These are phyloP conservation scores for Latrodectus geometricus DNA, from an alignment of 1,140 invertebrate genomes.

Conservation along the genomic window DNA sequence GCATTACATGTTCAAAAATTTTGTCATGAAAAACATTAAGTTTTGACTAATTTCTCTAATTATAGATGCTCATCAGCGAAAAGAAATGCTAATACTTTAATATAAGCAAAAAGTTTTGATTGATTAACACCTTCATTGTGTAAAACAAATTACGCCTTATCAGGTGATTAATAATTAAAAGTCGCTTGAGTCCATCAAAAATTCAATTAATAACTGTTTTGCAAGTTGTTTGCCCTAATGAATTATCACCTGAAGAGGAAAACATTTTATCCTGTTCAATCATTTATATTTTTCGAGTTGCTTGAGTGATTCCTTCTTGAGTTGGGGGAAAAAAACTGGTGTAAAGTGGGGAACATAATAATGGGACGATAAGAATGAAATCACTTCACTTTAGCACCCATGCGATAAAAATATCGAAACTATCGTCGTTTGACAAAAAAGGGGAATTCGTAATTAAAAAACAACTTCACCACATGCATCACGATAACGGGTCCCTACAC, in stretches of 20 bases:
- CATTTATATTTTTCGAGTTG: constrained; percentile 16
- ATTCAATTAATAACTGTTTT: constrained; percentile 42
- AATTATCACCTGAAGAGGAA: background rate
- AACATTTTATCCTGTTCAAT: constrained; percentile 13
- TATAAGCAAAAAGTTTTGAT: no score
- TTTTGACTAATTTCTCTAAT: no score
- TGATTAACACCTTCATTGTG: background rate
- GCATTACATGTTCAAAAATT: no score
- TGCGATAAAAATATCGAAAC: constrained; percentile 34
- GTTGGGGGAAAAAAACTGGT: background rate
- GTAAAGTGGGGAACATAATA: background rate
- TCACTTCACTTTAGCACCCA: constrained; percentile 14
- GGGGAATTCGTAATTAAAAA: constrained; percentile 34
- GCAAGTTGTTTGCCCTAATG: constrained; percentile 29
- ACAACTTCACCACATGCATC: constrained; percentile 16
- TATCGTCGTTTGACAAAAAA: background rate
- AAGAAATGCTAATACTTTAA: no score
- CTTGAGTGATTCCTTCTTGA: constrained; percentile 11
- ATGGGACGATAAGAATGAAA: background rate
- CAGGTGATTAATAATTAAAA: constrained; percentile 14
- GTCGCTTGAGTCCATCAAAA: constrained; percentile 35
- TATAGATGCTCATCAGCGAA: no score
- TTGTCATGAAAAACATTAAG: no score
- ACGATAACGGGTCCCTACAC: constrained; percentile 22
- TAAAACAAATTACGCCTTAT: background rate